Conservation (phyloP, 2,888 invertebrate genomes). For the Alloplasta piceator region DNA sequence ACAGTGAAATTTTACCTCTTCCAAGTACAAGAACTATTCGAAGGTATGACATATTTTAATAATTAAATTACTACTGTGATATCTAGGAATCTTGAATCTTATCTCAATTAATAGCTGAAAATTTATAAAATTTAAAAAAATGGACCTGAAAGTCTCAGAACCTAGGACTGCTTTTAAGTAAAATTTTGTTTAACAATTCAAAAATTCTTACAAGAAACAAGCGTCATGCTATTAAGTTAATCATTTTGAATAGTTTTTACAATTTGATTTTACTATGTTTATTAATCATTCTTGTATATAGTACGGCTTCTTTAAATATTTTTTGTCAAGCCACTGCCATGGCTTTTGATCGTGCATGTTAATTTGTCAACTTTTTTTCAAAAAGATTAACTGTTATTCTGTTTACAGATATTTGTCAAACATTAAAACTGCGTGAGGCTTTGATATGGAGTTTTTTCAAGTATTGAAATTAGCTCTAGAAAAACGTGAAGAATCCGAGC, state of each 20-base stretch:
- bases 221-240: neutral
- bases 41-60: conserved; percentile 39
- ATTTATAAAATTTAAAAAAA: too few relatives aligned
- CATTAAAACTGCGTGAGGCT: conserved; percentile 63
- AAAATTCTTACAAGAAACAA: too few relatives aligned
- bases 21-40: conserved; percentile 41
- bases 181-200: too few relatives aligned
- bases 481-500: conserved; percentile 54
- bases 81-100: too few relatives aligned
- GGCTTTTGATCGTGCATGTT: conserved; percentile 3
- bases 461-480: conserved; percentile 50
- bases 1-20: conserved; percentile 53
- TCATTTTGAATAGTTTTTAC: conserved; percentile 1
- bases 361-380: conserved; percentile 1
- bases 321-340: neutral
- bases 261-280: conserved; percentile 2
- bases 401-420: conserved; percentile 57
- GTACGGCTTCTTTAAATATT: neutral
- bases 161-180: too few relatives aligned
- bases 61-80: conserved; percentile 1
- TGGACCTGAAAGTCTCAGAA: too few relatives aligned
- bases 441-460: conserved; percentile 63
- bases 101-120: too few relatives aligned
- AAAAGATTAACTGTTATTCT: neutral
- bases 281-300: conserved; percentile 7